Conservation (phyloP, 2,113 vertebrate genomes). For the Sander vitreus region DNA sequence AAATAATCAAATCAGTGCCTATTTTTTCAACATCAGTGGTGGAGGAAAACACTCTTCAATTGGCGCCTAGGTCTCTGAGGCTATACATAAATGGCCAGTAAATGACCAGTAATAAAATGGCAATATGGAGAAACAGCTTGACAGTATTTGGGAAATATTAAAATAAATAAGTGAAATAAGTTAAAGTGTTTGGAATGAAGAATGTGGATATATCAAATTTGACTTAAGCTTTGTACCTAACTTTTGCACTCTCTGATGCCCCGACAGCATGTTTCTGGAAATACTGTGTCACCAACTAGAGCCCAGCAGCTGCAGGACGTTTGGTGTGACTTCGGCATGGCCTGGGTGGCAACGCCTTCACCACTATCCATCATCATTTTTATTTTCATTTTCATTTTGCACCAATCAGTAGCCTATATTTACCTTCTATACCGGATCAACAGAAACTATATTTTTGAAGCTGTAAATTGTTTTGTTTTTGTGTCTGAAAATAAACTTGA, state of each 20-base stretch:
- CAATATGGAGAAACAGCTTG: background rate
- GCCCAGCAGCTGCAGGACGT: conserved; percentile 1
- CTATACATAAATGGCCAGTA: no score
- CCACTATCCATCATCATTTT: conserved; percentile 22
- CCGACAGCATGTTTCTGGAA: conserved; percentile 89
- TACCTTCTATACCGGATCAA: conserved; percentile 28
- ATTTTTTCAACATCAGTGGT: no score
- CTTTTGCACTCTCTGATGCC: conserved; percentile 13
- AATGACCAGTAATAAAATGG: no score
- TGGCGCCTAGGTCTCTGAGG: no score
- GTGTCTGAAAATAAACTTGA: conserved; percentile 74
- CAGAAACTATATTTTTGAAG: conserved; percentile 81
- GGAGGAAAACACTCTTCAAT: no score
- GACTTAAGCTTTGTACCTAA: background rate
- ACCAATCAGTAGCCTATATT: conserved; percentile 19
- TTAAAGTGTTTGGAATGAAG: background rate
- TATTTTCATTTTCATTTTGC: conserved; percentile 44
- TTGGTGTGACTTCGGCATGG: background rate
- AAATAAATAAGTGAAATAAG: background rate
- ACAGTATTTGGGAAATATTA: background rate
- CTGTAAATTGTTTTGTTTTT: conserved; percentile 57
- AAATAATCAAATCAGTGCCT: no score
- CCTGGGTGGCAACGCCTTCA: conserved; percentile 27
- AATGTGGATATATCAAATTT: background rate
- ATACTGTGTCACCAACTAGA: conserved; percentile 87